A percentile compares a stretch with the other conserved stretches of the same genome.
phyloP scores from a whole-genome alignment of 2,113 vertebrate species.

The Hucho hucho region DNA sequence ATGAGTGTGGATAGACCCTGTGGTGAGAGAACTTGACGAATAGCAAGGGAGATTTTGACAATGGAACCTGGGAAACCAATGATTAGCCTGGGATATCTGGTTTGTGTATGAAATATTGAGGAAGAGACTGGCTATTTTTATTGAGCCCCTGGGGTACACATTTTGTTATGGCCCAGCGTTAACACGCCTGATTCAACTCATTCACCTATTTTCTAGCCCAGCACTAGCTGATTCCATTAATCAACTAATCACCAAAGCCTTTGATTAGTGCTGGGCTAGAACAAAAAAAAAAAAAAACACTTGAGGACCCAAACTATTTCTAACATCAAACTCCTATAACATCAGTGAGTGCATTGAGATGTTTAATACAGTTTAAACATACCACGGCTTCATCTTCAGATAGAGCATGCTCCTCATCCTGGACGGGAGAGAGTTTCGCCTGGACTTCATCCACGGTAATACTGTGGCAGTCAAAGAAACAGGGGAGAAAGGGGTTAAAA shows the following conservation, averaged over 20 bases:
- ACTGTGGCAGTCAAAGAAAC: background rate
- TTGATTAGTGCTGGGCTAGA: background rate
- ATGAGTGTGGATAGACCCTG: conserved; percentile 49
- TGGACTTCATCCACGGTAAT: too few relatives aligned
- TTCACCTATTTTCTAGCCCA: too few relatives aligned
- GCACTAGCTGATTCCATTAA: background rate
- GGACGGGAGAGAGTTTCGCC: background rate
- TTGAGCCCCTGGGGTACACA: too few relatives aligned
- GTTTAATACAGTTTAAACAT: background rate
- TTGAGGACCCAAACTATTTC: too few relatives aligned
- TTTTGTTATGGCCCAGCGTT: background rate
- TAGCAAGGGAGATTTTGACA: conserved; percentile 18
- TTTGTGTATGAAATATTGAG: too few relatives aligned
- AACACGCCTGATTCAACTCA: too few relatives aligned
- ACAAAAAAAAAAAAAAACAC: too few relatives aligned
- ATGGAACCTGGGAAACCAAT: background rate
- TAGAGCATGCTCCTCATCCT: background rate
- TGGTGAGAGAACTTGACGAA: conserved; percentile 27
- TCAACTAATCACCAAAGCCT: background rate
- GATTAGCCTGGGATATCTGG: background rate
- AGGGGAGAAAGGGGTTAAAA: background rate
- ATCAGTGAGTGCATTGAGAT: too few relatives aligned
- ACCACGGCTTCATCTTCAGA: background rate
- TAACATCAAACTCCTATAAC: background rate
- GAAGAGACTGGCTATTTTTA: too few relatives aligned